Conservation (phyloP, 2,888 invertebrate genomes). For the Drosophila ezoana region DNA sequence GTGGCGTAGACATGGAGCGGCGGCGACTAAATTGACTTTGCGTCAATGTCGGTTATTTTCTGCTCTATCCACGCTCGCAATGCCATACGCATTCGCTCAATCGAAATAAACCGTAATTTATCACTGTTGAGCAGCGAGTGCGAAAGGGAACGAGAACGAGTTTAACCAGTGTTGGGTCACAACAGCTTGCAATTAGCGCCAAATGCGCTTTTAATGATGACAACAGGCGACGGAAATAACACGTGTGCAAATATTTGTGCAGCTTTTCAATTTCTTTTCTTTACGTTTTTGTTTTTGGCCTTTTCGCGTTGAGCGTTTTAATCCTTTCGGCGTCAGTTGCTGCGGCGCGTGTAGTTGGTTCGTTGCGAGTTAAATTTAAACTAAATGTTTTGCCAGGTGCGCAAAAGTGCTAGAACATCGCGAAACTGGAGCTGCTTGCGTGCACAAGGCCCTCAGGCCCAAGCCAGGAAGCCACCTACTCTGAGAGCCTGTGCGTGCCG, state of each 20-base stretch:
- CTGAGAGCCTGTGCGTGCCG: slow-evolving; percentile 47
- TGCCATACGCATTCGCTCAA: slow-evolving; percentile 34
- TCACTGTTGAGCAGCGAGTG: slow-evolving; percentile 32
- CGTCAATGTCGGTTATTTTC: slow-evolving; percentile 62
- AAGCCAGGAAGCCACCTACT: slow-evolving; percentile 30
- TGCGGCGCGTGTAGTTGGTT: slow-evolving; percentile 61
- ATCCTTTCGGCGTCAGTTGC: slow-evolving; percentile 23
- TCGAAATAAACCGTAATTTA: slow-evolving; percentile 57
- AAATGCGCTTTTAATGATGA: slow-evolving; percentile 77
- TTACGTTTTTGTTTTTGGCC: slow-evolving; percentile 24
- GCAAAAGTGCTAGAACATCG: slow-evolving; percentile 58
- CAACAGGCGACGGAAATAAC: slow-evolving; percentile 27
- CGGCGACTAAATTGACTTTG: slow-evolving; percentile 65
- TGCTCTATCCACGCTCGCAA: slow-evolving; percentile 35
- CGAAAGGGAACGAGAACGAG: neutral
- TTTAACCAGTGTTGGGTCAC: slow-evolving; percentile 2
- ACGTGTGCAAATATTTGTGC: slow-evolving; percentile 67
- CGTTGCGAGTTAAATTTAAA: slow-evolving; percentile 82
- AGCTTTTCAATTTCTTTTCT: slow-evolving; percentile 24
- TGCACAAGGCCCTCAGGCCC: slow-evolving; percentile 21
- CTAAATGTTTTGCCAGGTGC: slow-evolving; percentile 70
- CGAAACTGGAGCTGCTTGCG: slow-evolving; percentile 60
- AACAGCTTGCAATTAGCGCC: slow-evolving; percentile 60
- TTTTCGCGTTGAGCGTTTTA: slow-evolving; percentile 13
- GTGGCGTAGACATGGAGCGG: slow-evolving; percentile 54